These are phyloP conservation scores for Gnathonemus longibarbis DNA, from an alignment of 2,113 vertebrate species.

Conservation along the genomic window DNA sequence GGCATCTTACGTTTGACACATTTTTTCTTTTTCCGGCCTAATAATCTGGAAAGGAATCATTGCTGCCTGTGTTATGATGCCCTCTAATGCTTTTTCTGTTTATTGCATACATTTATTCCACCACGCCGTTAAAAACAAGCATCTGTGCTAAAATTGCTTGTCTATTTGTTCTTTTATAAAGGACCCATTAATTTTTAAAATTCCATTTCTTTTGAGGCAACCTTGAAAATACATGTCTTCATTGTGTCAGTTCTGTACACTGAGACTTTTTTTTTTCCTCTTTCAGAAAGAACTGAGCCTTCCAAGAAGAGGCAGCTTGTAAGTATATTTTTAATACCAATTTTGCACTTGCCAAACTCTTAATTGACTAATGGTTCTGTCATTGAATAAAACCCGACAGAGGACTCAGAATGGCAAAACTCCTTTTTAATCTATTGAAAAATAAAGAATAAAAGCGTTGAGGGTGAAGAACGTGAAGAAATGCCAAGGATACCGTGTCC, in stretches of 20 bases:
- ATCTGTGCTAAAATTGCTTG: neutral
- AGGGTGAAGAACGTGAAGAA: neutral
- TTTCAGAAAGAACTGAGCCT: conserved; percentile 94
- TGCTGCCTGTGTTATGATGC: conserved; percentile 25
- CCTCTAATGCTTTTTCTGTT: conserved; percentile 21
- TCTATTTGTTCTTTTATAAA: neutral
- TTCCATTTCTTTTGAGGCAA: neutral
- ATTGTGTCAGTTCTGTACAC: neutral
- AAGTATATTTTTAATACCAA: conserved; percentile 57
- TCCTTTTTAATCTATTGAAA: neutral
- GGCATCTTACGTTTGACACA: neutral
- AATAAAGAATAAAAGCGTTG: neutral
- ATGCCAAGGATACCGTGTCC: neutral
- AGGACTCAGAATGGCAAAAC: neutral
- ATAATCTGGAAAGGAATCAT: neutral
- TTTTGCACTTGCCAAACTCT: neutral
- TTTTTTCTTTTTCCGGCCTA: neutral
- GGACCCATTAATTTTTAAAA: neutral
- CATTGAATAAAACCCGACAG: neutral
- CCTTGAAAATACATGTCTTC: neutral
- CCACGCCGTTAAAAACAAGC: neutral
- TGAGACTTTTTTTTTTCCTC: conserved; percentile 29
- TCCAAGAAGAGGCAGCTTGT: conserved; percentile 97
- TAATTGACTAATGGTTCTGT: neutral
- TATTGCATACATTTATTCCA: neutral